phyloP scores from a whole-genome alignment of 1,140 invertebrate genomes.

The Macrobrachium rosenbergii region DNA sequence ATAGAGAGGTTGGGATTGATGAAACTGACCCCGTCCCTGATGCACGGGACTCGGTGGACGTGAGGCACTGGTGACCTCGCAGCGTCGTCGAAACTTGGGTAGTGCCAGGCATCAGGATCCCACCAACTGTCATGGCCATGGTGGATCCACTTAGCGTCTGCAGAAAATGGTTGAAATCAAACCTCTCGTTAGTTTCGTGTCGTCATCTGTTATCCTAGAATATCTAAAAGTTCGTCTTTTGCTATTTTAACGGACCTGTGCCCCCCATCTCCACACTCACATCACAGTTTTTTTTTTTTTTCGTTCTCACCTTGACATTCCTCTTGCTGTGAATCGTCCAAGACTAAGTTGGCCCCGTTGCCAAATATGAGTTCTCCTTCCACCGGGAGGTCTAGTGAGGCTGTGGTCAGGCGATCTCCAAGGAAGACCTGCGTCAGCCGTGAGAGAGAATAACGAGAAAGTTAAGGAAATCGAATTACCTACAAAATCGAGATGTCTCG shows the following conservation, averaged over 20 bases:
- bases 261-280: too few relatives aligned
- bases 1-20: slow-evolving; percentile 23
- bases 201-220: slow-evolving; percentile 3
- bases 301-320: slow-evolving; percentile 27
- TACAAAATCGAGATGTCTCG: too few relatives aligned
- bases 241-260: too few relatives aligned
- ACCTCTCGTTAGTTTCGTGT: too few relatives aligned
- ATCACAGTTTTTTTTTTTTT: background rate
- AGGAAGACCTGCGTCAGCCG: slow-evolving; percentile 37
- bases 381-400: slow-evolving; percentile 36
- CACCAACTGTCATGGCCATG: slow-evolving; percentile 42
- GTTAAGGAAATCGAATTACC: too few relatives aligned
- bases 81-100: slow-evolving; percentile 31
- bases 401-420: slow-evolving; percentile 19
- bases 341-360: slow-evolving; percentile 33
- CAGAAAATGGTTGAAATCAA: too few relatives aligned
- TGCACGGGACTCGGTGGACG: slow-evolving; percentile 40
- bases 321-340: background rate
- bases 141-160: slow-evolving; percentile 25
- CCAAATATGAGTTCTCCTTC: slow-evolving; percentile 48
- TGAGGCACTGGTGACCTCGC: slow-evolving; percentile 32
- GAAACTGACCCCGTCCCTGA: slow-evolving; percentile 30
- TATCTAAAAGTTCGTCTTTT: too few relatives aligned
- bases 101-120: slow-evolving; percentile 42
- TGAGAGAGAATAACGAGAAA: too few relatives aligned